Evolutionary conservation across 2,113 vertebrate species (phyloP), one percentile per base, ranked within the genome.

Genomic region (Trichechus manatus): DNA sequence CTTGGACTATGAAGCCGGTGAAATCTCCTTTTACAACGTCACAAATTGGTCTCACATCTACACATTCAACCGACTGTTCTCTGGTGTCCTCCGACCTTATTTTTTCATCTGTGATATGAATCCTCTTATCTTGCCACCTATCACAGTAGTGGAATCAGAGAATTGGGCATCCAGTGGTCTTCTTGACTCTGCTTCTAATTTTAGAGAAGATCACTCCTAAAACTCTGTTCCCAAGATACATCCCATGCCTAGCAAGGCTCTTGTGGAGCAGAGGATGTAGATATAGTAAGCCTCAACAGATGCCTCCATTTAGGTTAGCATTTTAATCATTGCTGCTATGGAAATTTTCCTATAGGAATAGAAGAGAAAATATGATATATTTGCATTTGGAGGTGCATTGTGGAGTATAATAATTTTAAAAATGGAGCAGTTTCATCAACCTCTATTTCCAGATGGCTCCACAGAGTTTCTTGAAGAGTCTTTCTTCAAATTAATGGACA

Each of bases 21-120:
- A 98, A 20, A 97, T 99, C 83, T 99, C 99, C 25, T 99, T 99
- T 95, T 99, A 99, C 96, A 99, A 99, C 0, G 93, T 98, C 8
- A 98, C 98, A 0, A 98, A 98, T 1, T 98, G 98, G 31, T 98
- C 98, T 68, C 98, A 99, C 80, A 98, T 99, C 33, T 97, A 99
- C 97, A 99, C 99, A 1, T 99, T 99, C 97, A 98, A 75, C 0
- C 99, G 99, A 53, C 98, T 97, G 5, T 99, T 99, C 82, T 98
- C 97, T 0, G 99, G 99, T 47, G 96, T 96, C 11, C 98, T 99
- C 29, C 98, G 98, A 75, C 99, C 99, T 4, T 98, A 99, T 93
- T 99, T 99, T 79, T 99, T 98, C 97, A 97, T 99, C 1, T 99
- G 99, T 14, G 98, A 98, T 64, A 97, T 97, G 1, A 91, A 98